Base-by-base conservation (phyloP, 2,888 invertebrate genomes). In the Leucozona laternaria region DNA sequence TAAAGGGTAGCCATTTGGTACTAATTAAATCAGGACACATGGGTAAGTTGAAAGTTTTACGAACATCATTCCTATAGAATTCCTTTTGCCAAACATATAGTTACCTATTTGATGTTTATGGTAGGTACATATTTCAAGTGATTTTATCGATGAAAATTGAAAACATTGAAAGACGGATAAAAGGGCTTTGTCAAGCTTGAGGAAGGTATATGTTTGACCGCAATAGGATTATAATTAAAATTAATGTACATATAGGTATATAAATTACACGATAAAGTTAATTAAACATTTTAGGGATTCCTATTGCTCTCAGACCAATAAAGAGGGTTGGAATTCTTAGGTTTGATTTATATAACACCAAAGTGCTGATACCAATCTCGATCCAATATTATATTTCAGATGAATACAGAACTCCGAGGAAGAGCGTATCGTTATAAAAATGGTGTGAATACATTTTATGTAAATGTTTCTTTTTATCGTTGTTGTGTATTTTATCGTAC, bases 21-120 rank as follows among this genome's bases (percentile, higher is more conserved):
- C 15, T 60, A 60, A 60, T 60, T 60, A 60, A 60, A 60, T 60
- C 60, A 60, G 22, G n/a, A 15, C 22, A 40, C 37, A 20, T 60
- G 60, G 22, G 4, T 40, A 22, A 40, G 40, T 60, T 60, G 20
- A 40, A 60, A 40, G 22, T 60, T 40, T 15, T 34, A 28, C n/a
- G 25, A 25, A 25, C n/a, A 25, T 8, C 1, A 48, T 48, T 17
- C 20, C 11, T 45, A 45, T 45, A 17, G 8, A 45, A 17, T 17
- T 8, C 45, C 17, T 45, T 45, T 2, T 17, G 17, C 8, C 8
- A 8, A 17, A 17, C 17, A 45, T 17, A 17, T 17, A 17, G 17
- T 45, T 17, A 17, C 7, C 1, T 53, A 28, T 25, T 15, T 53
- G 25, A n/a, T n/a, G 53, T 53, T 7, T 25, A 22, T 11, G 13